Evolutionary conservation across 2,797 vertebrate species (phyloP), one percentile per base, ranked within the genome.

Genomic region (Cossypha niveicapilla): DNA sequence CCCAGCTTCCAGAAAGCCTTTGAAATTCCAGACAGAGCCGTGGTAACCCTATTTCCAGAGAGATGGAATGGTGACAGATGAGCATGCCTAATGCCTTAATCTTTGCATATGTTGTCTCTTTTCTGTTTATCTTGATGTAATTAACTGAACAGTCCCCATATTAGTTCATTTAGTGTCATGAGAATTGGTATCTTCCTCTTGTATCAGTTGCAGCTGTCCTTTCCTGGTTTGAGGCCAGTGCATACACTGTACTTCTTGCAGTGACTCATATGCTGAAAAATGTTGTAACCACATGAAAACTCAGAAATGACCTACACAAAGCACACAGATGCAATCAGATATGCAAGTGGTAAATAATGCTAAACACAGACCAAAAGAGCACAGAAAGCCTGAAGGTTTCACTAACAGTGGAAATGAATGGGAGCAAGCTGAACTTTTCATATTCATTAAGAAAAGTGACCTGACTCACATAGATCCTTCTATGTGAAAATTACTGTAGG

Each of bases 101-200:
- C 85, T 90, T 88, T 72, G 61, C 62, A 57, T 87, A 47, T 86
- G 65, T 71, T 85, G 66, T 18, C 42, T 84, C 27, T 75, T 86
- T 66, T 89, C 68, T 95, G 89, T 94, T 96, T 96, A 85, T 92
- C 82, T 89, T 96, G 68, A 74, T 86, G 39, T 51, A 91, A 92
- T 94, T 94, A 91, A 72, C 91, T 6, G 14, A 92, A 83, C 35
- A 89, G 87, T 94, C 87, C 65, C 68, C 53, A 19, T 71, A 77
- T 91, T 88, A 88, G 85, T 90, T 91, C 87, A 91, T 86, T 88
- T 92, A 90, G 62, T 90, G 89, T 92, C 95, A 86, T 91, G 87
- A 92, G 89, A 93, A 93, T 74, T 90, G 66, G 75, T 95, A 77
- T 95, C 89, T 96, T 93, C 65, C 75, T 91, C 76, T 83, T 0